These are phyloP conservation scores for Enteromius argenteus DNA, from an alignment of 2,797 vertebrate genomes.

Conservation along the genomic window DNA sequence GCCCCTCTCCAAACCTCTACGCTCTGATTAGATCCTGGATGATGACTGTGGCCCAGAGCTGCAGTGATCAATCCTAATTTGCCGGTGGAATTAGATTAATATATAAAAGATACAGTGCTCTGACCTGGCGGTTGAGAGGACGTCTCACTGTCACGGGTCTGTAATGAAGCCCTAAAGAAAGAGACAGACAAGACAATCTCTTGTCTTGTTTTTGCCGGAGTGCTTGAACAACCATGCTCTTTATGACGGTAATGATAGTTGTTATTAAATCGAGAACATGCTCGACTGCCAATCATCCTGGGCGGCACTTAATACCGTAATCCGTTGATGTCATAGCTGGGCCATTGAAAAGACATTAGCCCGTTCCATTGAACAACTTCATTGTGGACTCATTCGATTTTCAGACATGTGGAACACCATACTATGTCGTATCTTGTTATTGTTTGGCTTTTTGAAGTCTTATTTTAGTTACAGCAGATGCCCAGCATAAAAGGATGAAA, in stretches of 20 bases:
- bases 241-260: slow-evolving; percentile 16
- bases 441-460: slow-evolving; percentile 23
- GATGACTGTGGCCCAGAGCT: slow-evolving; percentile 79
- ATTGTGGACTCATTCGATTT: slow-evolving; percentile 36
- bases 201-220: not conserved
- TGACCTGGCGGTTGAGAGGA: slow-evolving; percentile 75
- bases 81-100: slow-evolving; percentile 79
- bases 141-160: slow-evolving; percentile 69
- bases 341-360: slow-evolving; percentile 35
- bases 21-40: slow-evolving; percentile 79
- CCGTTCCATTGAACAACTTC: not conserved
- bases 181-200: not conserved
- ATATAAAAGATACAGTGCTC: slow-evolving; percentile 75
- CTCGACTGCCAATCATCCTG: slow-evolving; percentile 46
- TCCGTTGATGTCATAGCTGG: slow-evolving; percentile 51
- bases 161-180: slow-evolving; percentile 46
- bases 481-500: slow-evolving; percentile 35
- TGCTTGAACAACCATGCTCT: slow-evolving; percentile 3
- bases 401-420: slow-evolving; percentile 19
- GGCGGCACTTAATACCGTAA: not conserved
- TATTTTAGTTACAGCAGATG: slow-evolving; percentile 41
- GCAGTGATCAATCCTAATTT: slow-evolving; percentile 84
- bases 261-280: slow-evolving; percentile 43
- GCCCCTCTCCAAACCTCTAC: slow-evolving; percentile 75
- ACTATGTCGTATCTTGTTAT: slow-evolving; percentile 37